Conservation (phyloP, 2,797 vertebrate species). For the Euthynnus affinis region DNA sequence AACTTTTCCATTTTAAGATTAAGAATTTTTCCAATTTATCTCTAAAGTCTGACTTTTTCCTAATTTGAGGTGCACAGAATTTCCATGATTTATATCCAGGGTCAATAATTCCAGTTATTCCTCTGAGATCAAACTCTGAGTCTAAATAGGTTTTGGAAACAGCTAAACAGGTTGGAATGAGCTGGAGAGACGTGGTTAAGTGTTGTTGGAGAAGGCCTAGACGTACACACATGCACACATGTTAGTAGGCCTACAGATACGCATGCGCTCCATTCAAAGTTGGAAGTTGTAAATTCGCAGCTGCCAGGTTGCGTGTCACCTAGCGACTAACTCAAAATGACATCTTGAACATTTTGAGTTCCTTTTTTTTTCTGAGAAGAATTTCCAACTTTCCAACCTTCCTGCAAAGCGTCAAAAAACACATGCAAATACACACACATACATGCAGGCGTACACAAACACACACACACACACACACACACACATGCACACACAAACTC, state of each 20-base stretch:
- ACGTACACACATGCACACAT: constrained; percentile 22
- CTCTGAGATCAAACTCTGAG: not conserved
- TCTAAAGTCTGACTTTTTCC: no score
- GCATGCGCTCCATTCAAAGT: not conserved
- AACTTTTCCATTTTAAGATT: not conserved
- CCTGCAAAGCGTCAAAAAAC: constrained; percentile 22
- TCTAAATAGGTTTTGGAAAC: not conserved
- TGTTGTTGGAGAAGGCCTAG: not conserved
- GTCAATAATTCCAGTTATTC: not conserved
- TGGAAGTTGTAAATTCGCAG: constrained; percentile 46
- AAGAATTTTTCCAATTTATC: no score
- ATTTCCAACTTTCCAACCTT: constrained; percentile 59
- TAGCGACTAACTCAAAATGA: not conserved
- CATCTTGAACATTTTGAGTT: not conserved
- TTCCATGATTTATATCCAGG: no score
- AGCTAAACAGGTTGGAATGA: constrained; percentile 1
- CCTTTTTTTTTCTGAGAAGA: constrained; percentile 1
- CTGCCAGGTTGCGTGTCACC: not conserved
- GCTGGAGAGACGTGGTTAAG: not conserved
- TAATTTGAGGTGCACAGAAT: no score
- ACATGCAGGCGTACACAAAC: not conserved
- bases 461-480: not conserved
- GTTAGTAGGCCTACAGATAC: constrained; percentile 16
- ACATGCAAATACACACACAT: constrained; percentile 12
- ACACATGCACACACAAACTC: not conserved